A percentile compares a stretch with the other conserved stretches of the same genome.
Conservation (phyloP, 2,113 vertebrate species). For the Rana temporaria region DNA sequence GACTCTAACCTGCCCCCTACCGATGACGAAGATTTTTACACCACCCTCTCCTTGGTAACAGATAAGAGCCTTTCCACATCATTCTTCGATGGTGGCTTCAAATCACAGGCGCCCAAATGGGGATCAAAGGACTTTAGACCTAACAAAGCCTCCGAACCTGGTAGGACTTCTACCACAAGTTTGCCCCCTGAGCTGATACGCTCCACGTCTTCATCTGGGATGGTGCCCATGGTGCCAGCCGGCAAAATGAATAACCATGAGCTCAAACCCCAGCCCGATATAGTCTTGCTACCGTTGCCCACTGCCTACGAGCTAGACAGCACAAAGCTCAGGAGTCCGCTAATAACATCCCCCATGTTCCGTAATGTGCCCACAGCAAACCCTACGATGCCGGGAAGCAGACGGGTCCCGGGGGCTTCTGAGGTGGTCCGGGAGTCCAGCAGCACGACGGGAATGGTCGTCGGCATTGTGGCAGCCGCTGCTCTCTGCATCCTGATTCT, state of each 20-base stretch:
- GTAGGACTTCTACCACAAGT: slow-evolving; percentile 93
- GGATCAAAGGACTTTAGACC: slow-evolving; percentile 98
- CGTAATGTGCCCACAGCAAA: slow-evolving; percentile 99
- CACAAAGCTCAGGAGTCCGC: slow-evolving; percentile 96
- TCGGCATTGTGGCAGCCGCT: slow-evolving; percentile 99
- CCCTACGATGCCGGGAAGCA: slow-evolving; percentile 98
- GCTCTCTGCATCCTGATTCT: slow-evolving; percentile 99
- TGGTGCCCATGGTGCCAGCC: slow-evolving; percentile 92
- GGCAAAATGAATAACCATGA: slow-evolving; percentile 98
- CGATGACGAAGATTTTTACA: slow-evolving; percentile 99
- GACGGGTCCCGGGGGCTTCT: slow-evolving; percentile 97
- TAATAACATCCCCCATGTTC: slow-evolving; percentile 99
- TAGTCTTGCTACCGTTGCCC: slow-evolving; percentile 98
- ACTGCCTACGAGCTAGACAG: slow-evolving; percentile 99
- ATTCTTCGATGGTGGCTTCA: slow-evolving; percentile 99
- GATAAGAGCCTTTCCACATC: slow-evolving; percentile 98
- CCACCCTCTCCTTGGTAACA: slow-evolving; percentile 99
- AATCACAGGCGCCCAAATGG: slow-evolving; percentile 97
- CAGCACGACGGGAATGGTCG: slow-evolving; percentile 99
- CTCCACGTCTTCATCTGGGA: slow-evolving; percentile 93
- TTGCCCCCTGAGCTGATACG: slow-evolving; percentile 96
- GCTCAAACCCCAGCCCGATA: slow-evolving; percentile 95
- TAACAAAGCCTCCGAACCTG: slow-evolving; percentile 95
- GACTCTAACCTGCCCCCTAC: slow-evolving; percentile 99
- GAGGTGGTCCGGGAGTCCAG: slow-evolving; percentile 99